A percentile compares a stretch with the other conserved stretches of the same genome.
phyloP scores from a whole-genome alignment of 2,797 vertebrate genomes.

The Xiphorhynchus erythropygius region DNA sequence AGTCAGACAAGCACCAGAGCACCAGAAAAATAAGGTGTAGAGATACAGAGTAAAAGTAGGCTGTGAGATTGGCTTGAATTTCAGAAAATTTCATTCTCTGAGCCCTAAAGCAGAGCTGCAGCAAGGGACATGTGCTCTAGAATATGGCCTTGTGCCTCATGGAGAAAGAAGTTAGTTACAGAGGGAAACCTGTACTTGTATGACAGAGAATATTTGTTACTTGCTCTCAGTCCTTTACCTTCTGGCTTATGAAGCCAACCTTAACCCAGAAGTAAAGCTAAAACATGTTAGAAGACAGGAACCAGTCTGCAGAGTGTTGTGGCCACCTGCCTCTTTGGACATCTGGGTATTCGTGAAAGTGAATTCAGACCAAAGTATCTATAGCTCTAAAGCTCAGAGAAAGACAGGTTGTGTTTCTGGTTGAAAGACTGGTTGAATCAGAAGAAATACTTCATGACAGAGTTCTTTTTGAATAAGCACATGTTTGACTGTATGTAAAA shows the following conservation, averaged over 20 bases:
- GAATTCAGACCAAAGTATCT: not conserved
- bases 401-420: not conserved
- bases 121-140: not conserved
- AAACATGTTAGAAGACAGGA: not conserved
- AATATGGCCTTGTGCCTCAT: not conserved
- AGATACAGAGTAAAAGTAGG: not conserved
- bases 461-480: not conserved
- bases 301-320: not conserved
- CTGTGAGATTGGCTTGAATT: not conserved
- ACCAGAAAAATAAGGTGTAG: not conserved
- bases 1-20: not conserved
- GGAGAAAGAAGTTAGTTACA: not conserved
- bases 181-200: not conserved
- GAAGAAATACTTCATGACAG: not conserved
- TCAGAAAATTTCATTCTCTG: not conserved
- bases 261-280: not conserved
- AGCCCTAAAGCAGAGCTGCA: not conserved
- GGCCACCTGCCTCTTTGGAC: not conserved
- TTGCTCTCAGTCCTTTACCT: not conserved
- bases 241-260: not conserved
- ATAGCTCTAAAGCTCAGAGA: not conserved
- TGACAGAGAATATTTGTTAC: not conserved
- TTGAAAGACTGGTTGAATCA: not conserved
- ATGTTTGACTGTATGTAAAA: not conserved
- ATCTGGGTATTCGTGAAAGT: not conserved